phyloP scores from a whole-genome alignment of 2,113 vertebrate genomes.

The Rhizomys pruinosus region DNA sequence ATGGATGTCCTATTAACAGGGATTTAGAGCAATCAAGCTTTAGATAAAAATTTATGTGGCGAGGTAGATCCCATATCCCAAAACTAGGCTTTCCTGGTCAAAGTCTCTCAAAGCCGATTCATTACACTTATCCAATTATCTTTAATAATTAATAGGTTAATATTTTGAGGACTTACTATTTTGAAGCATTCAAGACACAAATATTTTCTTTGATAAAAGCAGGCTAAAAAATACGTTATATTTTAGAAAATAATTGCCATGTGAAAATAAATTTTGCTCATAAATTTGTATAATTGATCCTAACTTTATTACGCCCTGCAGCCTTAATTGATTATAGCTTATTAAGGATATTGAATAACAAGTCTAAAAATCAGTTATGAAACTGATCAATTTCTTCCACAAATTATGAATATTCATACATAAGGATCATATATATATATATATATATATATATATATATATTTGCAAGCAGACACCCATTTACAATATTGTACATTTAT shows the following conservation, averaged over 20 bases:
- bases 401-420: not conserved
- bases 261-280: not conserved
- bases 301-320: not conserved
- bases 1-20: constrained; percentile 38
- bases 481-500: not conserved
- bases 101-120: constrained; percentile 51
- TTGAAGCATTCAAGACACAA: constrained; percentile 21
- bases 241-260: not conserved
- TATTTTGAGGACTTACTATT: not conserved
- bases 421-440: not conserved
- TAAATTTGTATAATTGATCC: not conserved
- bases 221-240: not conserved
- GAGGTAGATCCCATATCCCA: constrained; percentile 5
- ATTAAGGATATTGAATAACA: not conserved
- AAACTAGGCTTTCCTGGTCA: constrained; percentile 6
- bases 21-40: not conserved
- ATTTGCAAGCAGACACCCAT: not conserved
- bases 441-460: too few relatives aligned
- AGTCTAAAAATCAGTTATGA: not conserved
- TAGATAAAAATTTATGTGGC: not conserved
- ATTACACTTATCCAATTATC: constrained; percentile 53
- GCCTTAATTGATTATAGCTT: not conserved
- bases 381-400: not conserved
- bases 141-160: constrained; percentile 51
- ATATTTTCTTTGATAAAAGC: not conserved